phyloP scores from a whole-genome alignment of 2,888 invertebrate species.

The Sthenelais limicola region DNA sequence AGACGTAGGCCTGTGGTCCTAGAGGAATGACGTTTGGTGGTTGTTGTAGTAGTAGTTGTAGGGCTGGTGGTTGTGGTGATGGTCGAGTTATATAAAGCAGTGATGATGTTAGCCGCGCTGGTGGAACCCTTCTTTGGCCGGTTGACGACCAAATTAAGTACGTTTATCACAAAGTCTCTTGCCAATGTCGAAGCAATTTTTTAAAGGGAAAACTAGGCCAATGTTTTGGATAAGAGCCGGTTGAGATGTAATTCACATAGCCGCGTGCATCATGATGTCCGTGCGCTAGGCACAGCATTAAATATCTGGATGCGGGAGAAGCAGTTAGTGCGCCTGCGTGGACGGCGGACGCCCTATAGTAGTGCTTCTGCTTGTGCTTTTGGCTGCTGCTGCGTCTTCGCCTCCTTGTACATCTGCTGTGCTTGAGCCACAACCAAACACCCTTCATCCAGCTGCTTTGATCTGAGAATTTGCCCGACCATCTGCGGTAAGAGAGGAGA shows the following conservation, averaged over 20 bases:
- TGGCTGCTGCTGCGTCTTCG: slow-evolving; percentile 21
- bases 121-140: not conserved
- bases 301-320: slow-evolving; percentile 23
- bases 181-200: slow-evolving; percentile 21
- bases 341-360: too few species aligned
- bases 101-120: too few species aligned
- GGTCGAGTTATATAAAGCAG: not conserved
- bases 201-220: too few species aligned
- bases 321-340: slow-evolving; percentile 27
- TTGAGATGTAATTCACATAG: slow-evolving; percentile 12
- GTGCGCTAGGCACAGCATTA: slow-evolving; percentile 28
- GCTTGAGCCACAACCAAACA: too few species aligned
- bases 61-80: not conserved
- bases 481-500: too few species aligned
- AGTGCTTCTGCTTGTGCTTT: slow-evolving; percentile 9
- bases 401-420: too few species aligned
- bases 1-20: too few species aligned
- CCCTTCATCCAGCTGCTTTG: too few species aligned
- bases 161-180: slow-evolving; percentile 27
- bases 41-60: too few species aligned
- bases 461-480: too few species aligned
- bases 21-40: too few species aligned
- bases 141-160: slow-evolving; percentile 6
- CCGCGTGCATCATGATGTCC: slow-evolving; percentile 1
- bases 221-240: too few species aligned